Conservation (phyloP, 2,797 vertebrate genomes). For the Moxostoma hubbsi region DNA sequence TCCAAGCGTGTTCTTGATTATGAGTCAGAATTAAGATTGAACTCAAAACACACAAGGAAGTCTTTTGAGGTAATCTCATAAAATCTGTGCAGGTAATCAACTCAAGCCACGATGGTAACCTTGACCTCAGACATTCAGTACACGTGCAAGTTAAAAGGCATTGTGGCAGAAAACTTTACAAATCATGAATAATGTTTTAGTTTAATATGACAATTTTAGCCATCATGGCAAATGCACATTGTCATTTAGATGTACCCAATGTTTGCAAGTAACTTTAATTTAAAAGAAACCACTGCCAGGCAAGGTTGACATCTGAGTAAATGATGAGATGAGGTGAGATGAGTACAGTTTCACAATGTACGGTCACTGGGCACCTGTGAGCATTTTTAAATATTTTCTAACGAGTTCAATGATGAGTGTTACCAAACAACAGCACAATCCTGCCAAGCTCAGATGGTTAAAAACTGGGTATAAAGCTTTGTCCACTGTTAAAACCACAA, state of each 20-base stretch:
- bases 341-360: background rate
- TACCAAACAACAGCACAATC: constrained; percentile 2
- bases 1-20: constrained; percentile 34
- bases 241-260: no score
- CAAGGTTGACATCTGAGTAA: background rate
- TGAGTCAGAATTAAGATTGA: constrained; percentile 41
- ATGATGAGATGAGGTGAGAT: background rate
- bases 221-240: no score
- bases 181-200: background rate
- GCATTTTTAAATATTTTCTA: constrained; percentile 3
- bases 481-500: constrained; percentile 27
- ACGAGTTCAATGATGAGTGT: constrained; percentile 10
- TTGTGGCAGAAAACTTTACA: background rate
- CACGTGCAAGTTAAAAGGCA: background rate
- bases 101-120: constrained; percentile 1
- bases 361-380: background rate
- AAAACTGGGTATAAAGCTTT: constrained; percentile 1
- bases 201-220: no score
- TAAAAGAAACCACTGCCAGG: no score
- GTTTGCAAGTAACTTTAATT: no score
- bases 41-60: constrained; percentile 42
- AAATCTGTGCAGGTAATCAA: constrained; percentile 25
- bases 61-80: constrained; percentile 20
- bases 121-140: background rate
- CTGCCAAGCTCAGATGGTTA: constrained; percentile 10